Evolutionary conservation across 1,140 invertebrate species (phyloP).

Genomic region (Maniola jurtina): DNA sequence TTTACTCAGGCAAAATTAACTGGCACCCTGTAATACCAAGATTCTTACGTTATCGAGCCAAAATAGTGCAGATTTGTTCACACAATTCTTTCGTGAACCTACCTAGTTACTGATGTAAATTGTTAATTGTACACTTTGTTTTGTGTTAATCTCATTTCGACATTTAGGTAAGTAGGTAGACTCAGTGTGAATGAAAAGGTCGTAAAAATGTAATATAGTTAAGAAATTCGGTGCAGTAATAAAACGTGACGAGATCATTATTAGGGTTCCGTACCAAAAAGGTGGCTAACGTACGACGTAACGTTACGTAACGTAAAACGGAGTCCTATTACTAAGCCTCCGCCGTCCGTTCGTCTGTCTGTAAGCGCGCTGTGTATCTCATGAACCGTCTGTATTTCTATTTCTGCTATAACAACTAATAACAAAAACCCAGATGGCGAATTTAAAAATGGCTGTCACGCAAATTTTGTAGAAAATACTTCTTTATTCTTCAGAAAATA

Average conservation of each 20-base stretch:
- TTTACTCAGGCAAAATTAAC: neutral
- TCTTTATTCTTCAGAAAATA: too few relatives aligned
- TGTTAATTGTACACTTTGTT: constrained; percentile 27
- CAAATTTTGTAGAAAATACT: too few relatives aligned
- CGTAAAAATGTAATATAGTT: constrained; percentile 14
- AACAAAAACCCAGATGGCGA: too few relatives aligned
- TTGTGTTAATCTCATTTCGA: constrained; percentile 23
- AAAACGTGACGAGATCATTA: constrained; percentile 6
- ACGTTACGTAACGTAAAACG: too few relatives aligned
- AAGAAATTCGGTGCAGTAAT: constrained; percentile 5
- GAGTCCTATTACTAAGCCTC: too few relatives aligned
- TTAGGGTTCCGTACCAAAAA: neutral
- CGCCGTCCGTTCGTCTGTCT: too few relatives aligned
- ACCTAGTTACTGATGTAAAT: constrained; percentile 23
- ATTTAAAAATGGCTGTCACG: neutral
- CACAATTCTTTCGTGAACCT: constrained; percentile 18
- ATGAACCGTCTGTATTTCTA: too few relatives aligned
- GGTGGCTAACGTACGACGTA: too few relatives aligned
- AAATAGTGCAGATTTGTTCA: constrained; percentile 8
- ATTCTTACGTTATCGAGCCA: constrained; percentile 18
- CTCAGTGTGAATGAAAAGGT: constrained; percentile 21
- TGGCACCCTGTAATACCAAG: neutral
- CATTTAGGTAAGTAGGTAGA: constrained; percentile 9
- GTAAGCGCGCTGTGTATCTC: too few relatives aligned
- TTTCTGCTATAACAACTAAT: too few relatives aligned